phyloP scores from a whole-genome alignment of 1,140 invertebrate species.

The Kradibia gibbosae region DNA sequence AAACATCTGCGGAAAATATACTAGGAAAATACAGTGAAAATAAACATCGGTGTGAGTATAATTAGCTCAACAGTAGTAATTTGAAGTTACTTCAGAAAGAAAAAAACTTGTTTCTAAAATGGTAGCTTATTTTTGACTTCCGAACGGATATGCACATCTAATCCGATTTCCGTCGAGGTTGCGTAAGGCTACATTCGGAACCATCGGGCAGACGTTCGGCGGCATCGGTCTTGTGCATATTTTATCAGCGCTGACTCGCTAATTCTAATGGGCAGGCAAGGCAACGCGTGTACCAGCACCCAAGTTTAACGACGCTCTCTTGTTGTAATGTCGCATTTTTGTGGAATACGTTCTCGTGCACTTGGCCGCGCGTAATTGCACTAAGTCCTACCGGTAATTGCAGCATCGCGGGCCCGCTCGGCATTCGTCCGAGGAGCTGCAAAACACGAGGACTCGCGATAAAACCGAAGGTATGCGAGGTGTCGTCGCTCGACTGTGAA shows the following conservation, averaged over 20 bases:
- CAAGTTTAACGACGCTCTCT: too few species aligned
- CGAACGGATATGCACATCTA: neutral
- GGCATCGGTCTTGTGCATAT: too few species aligned
- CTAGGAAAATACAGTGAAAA: too few species aligned
- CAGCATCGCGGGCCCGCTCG: neutral
- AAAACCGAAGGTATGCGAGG: neutral
- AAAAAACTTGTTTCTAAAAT: neutral
- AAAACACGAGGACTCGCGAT: conserved; percentile 25
- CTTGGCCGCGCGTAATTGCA: neutral
- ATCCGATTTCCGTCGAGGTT: neutral
- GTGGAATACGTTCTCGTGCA: neutral
- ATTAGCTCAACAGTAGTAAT: neutral
- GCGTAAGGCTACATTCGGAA: neutral
- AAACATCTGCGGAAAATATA: too few species aligned
- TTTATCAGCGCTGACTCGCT: neutral
- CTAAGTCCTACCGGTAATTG: neutral
- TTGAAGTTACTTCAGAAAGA: neutral
- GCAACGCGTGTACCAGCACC: neutral
- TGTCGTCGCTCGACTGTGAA: neutral
- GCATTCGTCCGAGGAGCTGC: neutral
- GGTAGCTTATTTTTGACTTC: neutral
- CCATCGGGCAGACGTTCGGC: neutral
- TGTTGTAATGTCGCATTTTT: neutral
- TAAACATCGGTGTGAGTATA: neutral
- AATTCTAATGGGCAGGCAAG: neutral